Base-by-base conservation (phyloP, 2,113 vertebrate genomes). In the Oncorhynchus keta region DNA sequence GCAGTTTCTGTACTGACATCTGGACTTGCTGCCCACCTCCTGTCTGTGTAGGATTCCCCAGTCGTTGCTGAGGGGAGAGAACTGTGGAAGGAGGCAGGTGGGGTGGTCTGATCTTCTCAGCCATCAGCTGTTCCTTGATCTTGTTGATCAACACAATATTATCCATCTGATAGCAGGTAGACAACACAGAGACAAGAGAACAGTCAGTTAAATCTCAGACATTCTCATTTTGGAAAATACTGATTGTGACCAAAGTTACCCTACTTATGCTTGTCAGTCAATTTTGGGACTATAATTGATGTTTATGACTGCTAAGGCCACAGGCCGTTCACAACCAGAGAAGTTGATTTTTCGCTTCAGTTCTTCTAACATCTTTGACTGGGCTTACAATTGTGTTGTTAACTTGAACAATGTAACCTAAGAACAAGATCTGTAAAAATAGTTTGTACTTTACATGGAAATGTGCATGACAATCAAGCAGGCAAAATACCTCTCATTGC, bases 41-140 rank as follows among this genome's bases (percentile, higher is more conserved):
- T 0, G 92, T 90, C 0, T 96, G 93, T 0, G 95, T 92, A 0
- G 93, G 89, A 0, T 95, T 90, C 83, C 96, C 91, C 80, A 96
- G 92, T 76, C 96, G 84, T 0, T 96, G 93, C 91, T 97, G 96
- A 87, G 97, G 97, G 73, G 96, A 98, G 3, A 95, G 94, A 73
- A 95, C 92, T 0, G 97, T 95, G 64, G 94, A 93, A 68, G 96
- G 91, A 0, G 95, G 93, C 86, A 98, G 89, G 84, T 98, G 97
- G 0, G 94, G 95, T 1, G 96, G 94, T 61, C 97, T 90, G 84
- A 97, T 98, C 95, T 99, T 99, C 93, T 99, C 98, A 0, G 97
- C 97, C 97, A 99, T 99, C 85, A 99, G 91, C 94, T 99, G 98
- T 90, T 99, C 98, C 93, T 99, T 99, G 95, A 98, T 97, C 93